These are phyloP conservation scores for Bugulina stolonifera DNA, from an alignment of 2,888 invertebrate genomes.

Conservation along the genomic window DNA sequence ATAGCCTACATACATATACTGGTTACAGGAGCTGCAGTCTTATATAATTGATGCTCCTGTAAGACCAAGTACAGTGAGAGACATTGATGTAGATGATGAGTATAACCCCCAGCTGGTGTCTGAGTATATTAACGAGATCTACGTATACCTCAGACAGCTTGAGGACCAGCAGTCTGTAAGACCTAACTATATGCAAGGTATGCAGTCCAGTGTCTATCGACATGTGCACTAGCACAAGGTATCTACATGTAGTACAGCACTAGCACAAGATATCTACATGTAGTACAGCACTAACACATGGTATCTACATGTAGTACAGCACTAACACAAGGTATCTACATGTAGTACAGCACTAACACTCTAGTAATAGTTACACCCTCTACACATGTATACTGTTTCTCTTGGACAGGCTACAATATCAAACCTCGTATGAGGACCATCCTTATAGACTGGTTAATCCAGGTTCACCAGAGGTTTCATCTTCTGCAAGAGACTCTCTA, in stretches of 20 bases:
- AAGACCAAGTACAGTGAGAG: conserved; percentile 36
- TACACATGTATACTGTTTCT: background rate
- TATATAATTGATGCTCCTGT: conserved; percentile 3
- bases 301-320: background rate
- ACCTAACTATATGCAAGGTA: conserved; percentile 62
- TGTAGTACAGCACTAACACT: background rate
- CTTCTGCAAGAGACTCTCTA: conserved; percentile 82
- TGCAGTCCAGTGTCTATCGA: no score
- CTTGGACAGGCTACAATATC: conserved; percentile 52
- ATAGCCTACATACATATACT: no score
- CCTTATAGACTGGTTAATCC: conserved; percentile 87
- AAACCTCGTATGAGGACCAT: conserved; percentile 81
- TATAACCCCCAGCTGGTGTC: conserved; percentile 73
- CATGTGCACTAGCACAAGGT: no score
- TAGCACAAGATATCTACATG: no score
- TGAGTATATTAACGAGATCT: conserved; percentile 83
- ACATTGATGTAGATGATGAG: conserved; percentile 69
- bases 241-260: no score
- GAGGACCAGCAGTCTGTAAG: conserved; percentile 64
- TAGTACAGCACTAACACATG: no score
- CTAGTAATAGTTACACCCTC: background rate
- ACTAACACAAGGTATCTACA: background rate
- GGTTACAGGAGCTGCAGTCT: background rate
- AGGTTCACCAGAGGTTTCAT: conserved; percentile 80
- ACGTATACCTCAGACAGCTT: conserved; percentile 69